Evolutionary conservation across 2,797 vertebrate species (phyloP).

Genomic region (Eulemur coronatus): DNA sequence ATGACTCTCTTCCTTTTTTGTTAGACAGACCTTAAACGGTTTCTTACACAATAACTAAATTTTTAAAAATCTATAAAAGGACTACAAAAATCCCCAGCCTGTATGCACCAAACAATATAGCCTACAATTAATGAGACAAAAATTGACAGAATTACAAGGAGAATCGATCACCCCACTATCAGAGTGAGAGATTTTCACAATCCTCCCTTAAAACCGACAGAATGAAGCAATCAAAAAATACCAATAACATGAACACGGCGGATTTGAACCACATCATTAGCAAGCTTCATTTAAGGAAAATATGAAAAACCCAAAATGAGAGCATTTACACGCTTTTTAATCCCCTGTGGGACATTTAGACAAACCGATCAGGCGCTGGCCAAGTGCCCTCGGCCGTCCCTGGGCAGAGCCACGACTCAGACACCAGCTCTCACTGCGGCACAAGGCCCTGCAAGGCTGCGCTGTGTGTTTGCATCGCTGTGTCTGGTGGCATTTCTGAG

Average conservation of each 20-base stretch:
- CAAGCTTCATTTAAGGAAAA: background rate
- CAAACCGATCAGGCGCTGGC: background rate
- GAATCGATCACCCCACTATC: background rate
- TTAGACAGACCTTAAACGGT: background rate
- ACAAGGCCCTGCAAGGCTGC: background rate
- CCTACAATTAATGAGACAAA: background rate
- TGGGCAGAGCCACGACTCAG: fast-evolving
- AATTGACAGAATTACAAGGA: background rate
- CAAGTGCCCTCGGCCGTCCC: fast-evolving
- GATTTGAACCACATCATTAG: background rate
- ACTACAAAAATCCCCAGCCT: background rate
- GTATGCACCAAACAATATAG: background rate
- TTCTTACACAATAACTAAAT: background rate
- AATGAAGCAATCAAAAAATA: background rate
- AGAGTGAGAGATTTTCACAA: background rate
- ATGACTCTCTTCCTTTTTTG: background rate
- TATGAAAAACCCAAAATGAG: background rate
- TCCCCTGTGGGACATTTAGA: background rate
- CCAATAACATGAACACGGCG: background rate
- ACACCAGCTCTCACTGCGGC: fast-evolving
- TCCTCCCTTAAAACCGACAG: background rate
- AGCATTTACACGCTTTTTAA: background rate
- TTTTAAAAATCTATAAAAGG: background rate
- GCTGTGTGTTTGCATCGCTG: background rate
- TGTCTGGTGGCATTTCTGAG: background rate